These are phyloP conservation scores for Cantharis rufa DNA, from an alignment of 2,888 invertebrate species.

Conservation along the genomic window DNA sequence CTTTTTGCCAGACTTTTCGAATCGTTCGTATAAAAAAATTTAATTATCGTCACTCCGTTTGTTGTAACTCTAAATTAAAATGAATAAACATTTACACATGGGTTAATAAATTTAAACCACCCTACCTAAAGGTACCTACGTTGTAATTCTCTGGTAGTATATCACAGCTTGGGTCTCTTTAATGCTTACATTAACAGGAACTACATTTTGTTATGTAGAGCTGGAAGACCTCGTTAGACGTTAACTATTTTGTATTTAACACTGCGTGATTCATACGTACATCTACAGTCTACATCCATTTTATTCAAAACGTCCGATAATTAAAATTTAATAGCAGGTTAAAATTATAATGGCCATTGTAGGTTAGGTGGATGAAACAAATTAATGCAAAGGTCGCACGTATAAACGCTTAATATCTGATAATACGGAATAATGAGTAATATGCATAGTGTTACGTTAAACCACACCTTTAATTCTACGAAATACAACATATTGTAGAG, in stretches of 20 bases:
- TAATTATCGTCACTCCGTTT: background rate
- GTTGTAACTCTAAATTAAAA: background rate
- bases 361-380: background rate
- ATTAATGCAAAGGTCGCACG: background rate
- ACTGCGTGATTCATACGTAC: background rate
- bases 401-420: background rate
- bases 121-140: background rate
- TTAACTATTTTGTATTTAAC: background rate
- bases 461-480: background rate
- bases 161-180: background rate
- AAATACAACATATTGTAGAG: background rate
- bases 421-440: background rate
- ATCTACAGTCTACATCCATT: background rate
- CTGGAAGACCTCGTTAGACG: background rate
- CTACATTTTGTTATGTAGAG: background rate
- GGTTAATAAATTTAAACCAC: background rate
- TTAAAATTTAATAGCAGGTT: background rate
- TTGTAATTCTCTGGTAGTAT: background rate
- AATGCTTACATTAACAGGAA: background rate
- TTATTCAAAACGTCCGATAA: background rate
- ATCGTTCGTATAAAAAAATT: background rate
- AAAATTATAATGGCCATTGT: background rate
- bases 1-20: background rate
- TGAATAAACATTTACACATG: background rate
- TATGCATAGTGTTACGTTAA: background rate